phyloP scores from a whole-genome alignment of 2,113 vertebrate species.

The Delphinus delphis region DNA sequence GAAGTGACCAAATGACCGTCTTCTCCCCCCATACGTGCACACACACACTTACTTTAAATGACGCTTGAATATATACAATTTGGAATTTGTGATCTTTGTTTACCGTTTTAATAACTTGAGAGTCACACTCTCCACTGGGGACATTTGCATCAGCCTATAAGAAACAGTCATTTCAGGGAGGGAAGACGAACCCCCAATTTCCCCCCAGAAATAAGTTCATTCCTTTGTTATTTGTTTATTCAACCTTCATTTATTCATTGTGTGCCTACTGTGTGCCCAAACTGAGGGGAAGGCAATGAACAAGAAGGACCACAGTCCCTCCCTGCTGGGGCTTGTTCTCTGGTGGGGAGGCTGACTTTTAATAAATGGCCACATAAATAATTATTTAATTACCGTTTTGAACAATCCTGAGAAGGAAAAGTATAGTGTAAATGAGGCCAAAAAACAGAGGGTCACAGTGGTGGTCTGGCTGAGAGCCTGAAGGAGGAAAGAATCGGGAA shows the following conservation, averaged over 20 bases:
- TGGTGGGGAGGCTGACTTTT: neutral
- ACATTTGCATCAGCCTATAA: neutral
- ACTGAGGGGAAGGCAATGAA: neutral
- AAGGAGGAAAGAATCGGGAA: neutral
- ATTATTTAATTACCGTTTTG: conserved; percentile 27
- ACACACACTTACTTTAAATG: neutral
- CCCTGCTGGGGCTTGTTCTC: neutral
- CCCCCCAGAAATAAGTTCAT: neutral
- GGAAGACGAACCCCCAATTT: no score
- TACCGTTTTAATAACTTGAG: neutral
- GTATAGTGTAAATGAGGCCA: neutral
- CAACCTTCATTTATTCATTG: neutral
- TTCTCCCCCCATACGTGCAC: neutral
- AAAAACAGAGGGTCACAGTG: neutral
- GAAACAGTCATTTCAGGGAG: neutral
- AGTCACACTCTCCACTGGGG: neutral
- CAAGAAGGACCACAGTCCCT: neutral
- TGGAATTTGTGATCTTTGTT: neutral
- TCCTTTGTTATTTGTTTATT: neutral
- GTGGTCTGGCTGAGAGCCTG: neutral
- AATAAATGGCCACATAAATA: neutral
- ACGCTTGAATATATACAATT: neutral
- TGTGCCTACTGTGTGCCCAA: conserved; percentile 7
- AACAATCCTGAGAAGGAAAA: conserved; percentile 15
- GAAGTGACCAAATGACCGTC: neutral